Evolutionary conservation across 2,888 invertebrate genomes (phyloP).

Genomic region (Acleris sparsana): DNA sequence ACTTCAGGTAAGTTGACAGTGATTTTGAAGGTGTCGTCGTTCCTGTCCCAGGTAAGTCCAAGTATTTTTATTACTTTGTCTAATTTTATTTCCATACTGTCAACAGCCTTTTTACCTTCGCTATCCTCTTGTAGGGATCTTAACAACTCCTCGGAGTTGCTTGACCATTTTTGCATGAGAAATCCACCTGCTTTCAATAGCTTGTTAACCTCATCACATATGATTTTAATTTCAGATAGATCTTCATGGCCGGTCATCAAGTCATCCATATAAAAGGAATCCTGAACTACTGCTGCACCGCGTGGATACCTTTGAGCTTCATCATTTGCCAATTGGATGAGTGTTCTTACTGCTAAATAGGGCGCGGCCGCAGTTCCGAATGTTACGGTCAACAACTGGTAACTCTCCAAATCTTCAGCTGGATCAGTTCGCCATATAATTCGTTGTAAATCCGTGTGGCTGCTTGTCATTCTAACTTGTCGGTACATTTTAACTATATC

Average conservation of each 20-base stretch:
- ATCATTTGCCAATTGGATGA: constrained; percentile 35
- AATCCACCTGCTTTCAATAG: constrained; percentile 46
- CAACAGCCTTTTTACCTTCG: background rate
- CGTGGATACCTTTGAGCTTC: constrained; percentile 24
- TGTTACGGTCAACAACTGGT: constrained; percentile 25
- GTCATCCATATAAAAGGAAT: constrained; percentile 38
- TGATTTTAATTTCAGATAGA: constrained; percentile 35
- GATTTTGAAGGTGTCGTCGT: constrained; percentile 30
- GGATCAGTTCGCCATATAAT: constrained; percentile 19
- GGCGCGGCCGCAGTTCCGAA: no score
- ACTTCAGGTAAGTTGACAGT: constrained; percentile 28
- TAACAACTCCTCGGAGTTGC: constrained; percentile 39
- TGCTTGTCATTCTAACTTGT: constrained; percentile 38
- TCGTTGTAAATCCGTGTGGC: constrained; percentile 35
- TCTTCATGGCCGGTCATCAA: constrained; percentile 38
- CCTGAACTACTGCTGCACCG: constrained; percentile 18
- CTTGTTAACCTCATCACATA: constrained; percentile 39
- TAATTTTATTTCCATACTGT: no score
- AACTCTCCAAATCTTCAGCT: constrained; percentile 21
- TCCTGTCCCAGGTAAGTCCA: constrained; percentile 36
- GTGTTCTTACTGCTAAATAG: no score
- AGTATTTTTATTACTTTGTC: constrained; percentile 15
- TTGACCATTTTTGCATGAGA: constrained; percentile 44
- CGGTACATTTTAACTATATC: constrained; percentile 47
- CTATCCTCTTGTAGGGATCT: constrained; percentile 6